A percentile compares a stretch with the other conserved stretches of the same genome.
These are phyloP conservation scores for Sesia bembeciformis DNA, from an alignment of 2,888 invertebrate species.

Conservation along the genomic window DNA sequence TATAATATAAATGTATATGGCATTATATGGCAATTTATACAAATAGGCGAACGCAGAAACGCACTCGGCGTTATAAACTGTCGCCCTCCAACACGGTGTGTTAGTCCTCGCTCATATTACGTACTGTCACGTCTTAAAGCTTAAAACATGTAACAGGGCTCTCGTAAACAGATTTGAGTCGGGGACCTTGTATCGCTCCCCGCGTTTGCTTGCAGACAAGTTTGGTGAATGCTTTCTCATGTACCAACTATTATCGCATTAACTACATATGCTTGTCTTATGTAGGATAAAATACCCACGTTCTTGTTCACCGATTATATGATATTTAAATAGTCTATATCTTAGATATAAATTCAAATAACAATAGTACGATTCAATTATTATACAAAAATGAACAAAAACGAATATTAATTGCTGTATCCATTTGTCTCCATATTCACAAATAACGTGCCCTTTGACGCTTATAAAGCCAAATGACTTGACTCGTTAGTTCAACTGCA, in stretches of 20 bases:
- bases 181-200: conserved; percentile 26
- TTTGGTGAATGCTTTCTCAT: conserved; percentile 61
- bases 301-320: too few species aligned
- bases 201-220: conserved; percentile 32
- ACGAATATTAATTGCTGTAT: too few species aligned
- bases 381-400: too few species aligned
- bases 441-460: too few species aligned
- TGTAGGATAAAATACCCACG: too few species aligned
- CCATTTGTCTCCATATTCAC: too few species aligned
- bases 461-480: too few species aligned
- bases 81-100: conserved; percentile 8
- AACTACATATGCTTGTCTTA: conserved; percentile 22
- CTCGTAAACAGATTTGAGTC: conserved; percentile 50
- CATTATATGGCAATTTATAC: neutral
- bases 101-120: conserved; percentile 16
- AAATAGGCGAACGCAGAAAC: neutral
- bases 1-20: too few species aligned
- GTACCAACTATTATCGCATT: conserved; percentile 55
- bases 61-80: neutral
- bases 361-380: too few species aligned
- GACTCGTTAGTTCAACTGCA: too few species aligned
- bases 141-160: conserved; percentile 37
- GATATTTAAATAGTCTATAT: too few species aligned
- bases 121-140: conserved; percentile 37
- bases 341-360: too few species aligned